Base-by-base conservation (phyloP, 1,140 invertebrate species). In the Episyrphus balteatus region DNA sequence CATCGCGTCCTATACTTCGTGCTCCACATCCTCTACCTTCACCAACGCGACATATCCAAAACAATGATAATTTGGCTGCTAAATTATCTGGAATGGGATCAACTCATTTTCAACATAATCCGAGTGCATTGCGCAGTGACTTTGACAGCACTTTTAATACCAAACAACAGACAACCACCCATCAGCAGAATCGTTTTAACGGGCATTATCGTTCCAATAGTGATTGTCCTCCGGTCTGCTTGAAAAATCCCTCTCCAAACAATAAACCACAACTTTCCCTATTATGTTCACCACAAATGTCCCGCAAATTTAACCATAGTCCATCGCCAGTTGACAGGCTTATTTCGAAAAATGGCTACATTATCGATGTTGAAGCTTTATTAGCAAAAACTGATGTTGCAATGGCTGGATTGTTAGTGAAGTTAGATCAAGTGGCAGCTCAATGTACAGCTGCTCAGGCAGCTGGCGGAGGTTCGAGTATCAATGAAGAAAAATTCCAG, bases 401-500 rank as follows among this genome's bases (percentile, higher is more conserved):
- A 5, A 78, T 84, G 53, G 73, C 76, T 5, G 79, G 77, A 2
- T 61, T 85, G 18, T 62, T 84, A 36, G 72, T 77, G 42, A 67
- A 79, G 45, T 58, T 86, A 47, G 81, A 83, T 51, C 80, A 82
- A 54, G 76, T 81, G 19, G 79, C 80, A 0, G 77, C 78, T 41
- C 76, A 79, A 48, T 84, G 82, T 53, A 75, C 76, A 10, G 75
- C 76, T 18, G 80, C 81, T 10, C 82, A 84, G 55, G 70, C 76
- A 0, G 80, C 80, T 19, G 82, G 82, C 1, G 82, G 82, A 1
- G 81, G 81, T 0, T 73, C 75, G 37, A 76, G 77, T 46, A 82
- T 84, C 53, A 81, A 81, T 55, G 83, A 85, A 62, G 73, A 77
- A 26, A 83, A 82, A 55, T 86, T 84, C 61, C 70, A 83, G 72